Evolutionary conservation across 2,888 invertebrate species (phyloP), one percentile per base, ranked within the genome.

Genomic region (Calameuta idolon): DNA sequence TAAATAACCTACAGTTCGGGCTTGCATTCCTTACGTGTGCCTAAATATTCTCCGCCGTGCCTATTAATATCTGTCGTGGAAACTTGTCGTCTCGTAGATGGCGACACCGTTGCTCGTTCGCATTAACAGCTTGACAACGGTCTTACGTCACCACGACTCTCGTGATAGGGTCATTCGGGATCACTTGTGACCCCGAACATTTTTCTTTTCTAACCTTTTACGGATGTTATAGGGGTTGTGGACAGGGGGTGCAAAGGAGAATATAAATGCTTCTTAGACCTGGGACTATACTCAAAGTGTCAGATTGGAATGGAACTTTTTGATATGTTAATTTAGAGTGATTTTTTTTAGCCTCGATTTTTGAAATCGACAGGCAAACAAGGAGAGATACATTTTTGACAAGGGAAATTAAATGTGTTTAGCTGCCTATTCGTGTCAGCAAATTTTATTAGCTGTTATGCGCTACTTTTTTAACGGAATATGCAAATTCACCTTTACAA

Each of bases 51-150:
- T 55, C 23, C 23, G 0, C 9, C 31, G 71, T 12, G 71, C 31
- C 71, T 71, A 71, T 71, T 71, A 71, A 31, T 71, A 71, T 15
- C 71, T 33, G 71, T 71, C 71, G 71, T 55, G 55, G 55, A 23
- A 55, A 23, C 55, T 23, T 55, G 55, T 23, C 55, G 23, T 23
- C 55, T 55, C 55, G 5, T 55, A 55, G 55, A 55, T 55, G 55
- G 55, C 55, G 55, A 55, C 55, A 55, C 55, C 5, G 55, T 55
- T 0, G 23, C 55, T 55, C 55, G 9, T 55, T 55, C 55, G 55
- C 55, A 55, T 55, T 55, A 55, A 55, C 55, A 55, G 23, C 55
- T 23, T 55, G 55, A 55, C 55, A 55, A 23, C 55, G 55, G 55
- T 55, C 55, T 55, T 55, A 55, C 55, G 55, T 55, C 55, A 55